These are phyloP conservation scores for Oreochromis mossambicus DNA, from an alignment of 2,797 vertebrate species.

Conservation along the genomic window DNA sequence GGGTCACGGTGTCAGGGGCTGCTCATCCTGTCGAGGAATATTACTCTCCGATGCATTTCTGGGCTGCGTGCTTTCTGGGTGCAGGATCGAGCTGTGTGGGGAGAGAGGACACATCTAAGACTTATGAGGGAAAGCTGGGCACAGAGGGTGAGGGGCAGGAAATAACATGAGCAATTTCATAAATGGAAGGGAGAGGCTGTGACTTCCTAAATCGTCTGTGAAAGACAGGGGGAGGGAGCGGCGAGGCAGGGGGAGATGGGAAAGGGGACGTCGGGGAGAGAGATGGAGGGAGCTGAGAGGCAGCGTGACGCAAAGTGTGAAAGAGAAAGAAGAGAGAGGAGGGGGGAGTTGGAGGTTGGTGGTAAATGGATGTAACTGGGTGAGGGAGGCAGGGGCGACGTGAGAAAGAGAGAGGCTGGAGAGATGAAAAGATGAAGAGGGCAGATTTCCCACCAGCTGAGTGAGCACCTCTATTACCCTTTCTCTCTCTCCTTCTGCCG, in stretches of 20 bases:
- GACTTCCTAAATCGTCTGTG: constrained; percentile 77
- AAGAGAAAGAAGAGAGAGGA: constrained; percentile 43
- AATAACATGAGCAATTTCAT: constrained; percentile 75
- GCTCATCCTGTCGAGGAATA: constrained; percentile 58
- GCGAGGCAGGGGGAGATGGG: constrained; percentile 13
- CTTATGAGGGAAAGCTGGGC: constrained; percentile 48
- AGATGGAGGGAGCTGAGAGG: constrained; percentile 49
- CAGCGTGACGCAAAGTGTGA: constrained; percentile 65
- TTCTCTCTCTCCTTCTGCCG: constrained; percentile 43
- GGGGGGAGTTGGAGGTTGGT: constrained; percentile 31
- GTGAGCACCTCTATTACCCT: constrained; percentile 74
- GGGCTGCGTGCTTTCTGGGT: constrained; percentile 40
- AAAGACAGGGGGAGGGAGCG: constrained; percentile 66
- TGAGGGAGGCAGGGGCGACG: constrained; percentile 58
- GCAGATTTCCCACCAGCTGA: constrained; percentile 77
- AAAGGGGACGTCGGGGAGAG: constrained; percentile 48
- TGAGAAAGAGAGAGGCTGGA: constrained; percentile 65
- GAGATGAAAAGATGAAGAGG: constrained; percentile 72
- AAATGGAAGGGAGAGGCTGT: constrained; percentile 76
- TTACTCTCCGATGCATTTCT: constrained; percentile 39
- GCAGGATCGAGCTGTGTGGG: constrained; percentile 10
- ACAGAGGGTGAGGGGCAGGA: constrained; percentile 38
- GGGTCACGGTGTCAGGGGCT: constrained; percentile 36
- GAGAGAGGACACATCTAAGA: constrained; percentile 52
- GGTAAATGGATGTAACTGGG: constrained; percentile 70